Conservation (phyloP, 2,888 invertebrate species). For the Trachelus tabidus region DNA sequence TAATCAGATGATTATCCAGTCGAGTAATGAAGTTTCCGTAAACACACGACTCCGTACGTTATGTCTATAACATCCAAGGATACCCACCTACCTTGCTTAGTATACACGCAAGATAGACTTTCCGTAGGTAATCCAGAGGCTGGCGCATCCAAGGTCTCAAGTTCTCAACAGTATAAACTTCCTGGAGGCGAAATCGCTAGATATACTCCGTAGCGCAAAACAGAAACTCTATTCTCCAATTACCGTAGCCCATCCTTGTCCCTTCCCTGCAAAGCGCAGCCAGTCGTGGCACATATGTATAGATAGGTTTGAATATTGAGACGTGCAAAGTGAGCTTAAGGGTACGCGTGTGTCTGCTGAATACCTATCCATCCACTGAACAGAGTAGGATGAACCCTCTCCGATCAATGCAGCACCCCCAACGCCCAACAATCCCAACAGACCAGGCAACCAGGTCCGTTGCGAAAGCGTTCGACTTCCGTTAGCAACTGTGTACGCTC, state of each 20-base stretch:
- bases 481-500: conserved; percentile 13
- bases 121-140: neutral
- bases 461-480: conserved; percentile 31
- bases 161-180: neutral
- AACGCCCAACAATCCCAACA: conserved; percentile 50
- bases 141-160: neutral
- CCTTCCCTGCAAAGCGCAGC: neutral
- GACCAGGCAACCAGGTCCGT: conserved; percentile 29
- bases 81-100: neutral
- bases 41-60: neutral
- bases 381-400: conserved; percentile 41
- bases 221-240: neutral
- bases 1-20: neutral
- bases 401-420: conserved; percentile 60
- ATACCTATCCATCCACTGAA: conserved; percentile 11
- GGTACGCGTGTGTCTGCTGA: conserved; percentile 7
- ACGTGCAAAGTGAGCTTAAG: conserved; percentile 4
- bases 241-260: neutral
- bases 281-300: neutral
- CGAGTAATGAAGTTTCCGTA: neutral
- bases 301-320: neutral
- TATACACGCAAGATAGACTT: neutral
- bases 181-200: neutral
- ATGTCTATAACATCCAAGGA: neutral
- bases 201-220: neutral